Conservation (phyloP, 2,113 vertebrate species). For the Clarias magur region DNA sequence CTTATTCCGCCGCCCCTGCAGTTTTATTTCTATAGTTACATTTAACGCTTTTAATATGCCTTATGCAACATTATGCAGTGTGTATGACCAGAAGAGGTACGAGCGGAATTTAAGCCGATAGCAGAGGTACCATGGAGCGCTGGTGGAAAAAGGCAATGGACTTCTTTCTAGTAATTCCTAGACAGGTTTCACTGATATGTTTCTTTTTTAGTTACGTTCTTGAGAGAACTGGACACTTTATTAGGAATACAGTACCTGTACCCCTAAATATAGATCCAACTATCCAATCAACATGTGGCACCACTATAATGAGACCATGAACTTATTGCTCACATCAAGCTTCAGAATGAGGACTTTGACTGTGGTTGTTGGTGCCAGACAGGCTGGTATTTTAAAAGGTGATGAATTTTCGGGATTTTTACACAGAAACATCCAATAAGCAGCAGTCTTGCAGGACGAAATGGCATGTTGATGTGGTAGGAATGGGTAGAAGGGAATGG, state of each 20-base stretch:
- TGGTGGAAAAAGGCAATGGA: neutral
- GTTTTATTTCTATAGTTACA: neutral
- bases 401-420: neutral
- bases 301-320: neutral
- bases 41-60: neutral
- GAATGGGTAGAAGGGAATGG: too few species aligned
- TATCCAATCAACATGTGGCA: neutral
- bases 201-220: neutral
- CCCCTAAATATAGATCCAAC: neutral
- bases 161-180: neutral
- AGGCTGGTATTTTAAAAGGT: neutral
- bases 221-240: neutral
- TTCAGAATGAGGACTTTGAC: neutral
- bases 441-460: neutral
- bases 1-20: neutral
- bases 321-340: neutral
- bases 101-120: constrained; percentile 23
- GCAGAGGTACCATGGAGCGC: neutral
- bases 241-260: neutral
- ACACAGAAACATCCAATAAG: neutral
- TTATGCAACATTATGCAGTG: neutral
- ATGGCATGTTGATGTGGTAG: neutral
- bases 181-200: neutral
- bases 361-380: neutral
- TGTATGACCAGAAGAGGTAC: constrained; percentile 7